phyloP scores from a whole-genome alignment of 2,113 vertebrate genomes.

The Arvicanthis niloticus region DNA sequence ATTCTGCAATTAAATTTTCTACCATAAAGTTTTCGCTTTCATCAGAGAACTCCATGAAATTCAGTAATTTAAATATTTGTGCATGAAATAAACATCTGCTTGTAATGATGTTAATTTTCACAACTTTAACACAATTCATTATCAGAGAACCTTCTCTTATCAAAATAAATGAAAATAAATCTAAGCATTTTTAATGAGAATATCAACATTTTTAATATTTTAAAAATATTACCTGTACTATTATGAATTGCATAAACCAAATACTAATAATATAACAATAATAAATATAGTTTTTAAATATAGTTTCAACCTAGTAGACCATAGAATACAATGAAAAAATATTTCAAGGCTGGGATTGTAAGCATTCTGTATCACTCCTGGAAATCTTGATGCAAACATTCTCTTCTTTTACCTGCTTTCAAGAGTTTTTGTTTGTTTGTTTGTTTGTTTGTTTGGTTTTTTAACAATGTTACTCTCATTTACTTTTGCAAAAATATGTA shows the following conservation, averaged over 20 bases:
- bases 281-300: not conserved
- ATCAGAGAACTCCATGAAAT: constrained; percentile 51
- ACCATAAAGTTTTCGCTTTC: constrained; percentile 69
- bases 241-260: not conserved
- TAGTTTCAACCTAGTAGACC: not conserved
- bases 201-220: not conserved
- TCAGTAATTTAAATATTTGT: constrained; percentile 60
- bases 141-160: constrained; percentile 7
- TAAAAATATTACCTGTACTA: not conserved
- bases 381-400: not conserved
- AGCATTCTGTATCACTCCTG: not conserved
- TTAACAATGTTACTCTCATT: not conserved
- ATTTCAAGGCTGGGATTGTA: not conserved
- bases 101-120: constrained; percentile 59
- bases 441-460: not conserved
- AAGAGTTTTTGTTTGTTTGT: not conserved
- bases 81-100: constrained; percentile 55
- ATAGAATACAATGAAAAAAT: not conserved
- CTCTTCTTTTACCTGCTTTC: not conserved
- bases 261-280: not conserved
- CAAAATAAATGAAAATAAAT: not conserved
- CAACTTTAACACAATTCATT: constrained; percentile 16
- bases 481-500: not conserved
- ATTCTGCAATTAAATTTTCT: constrained; percentile 65
- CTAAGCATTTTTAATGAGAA: not conserved